Conservation (phyloP, 2,888 invertebrate genomes). For the Rhamnusium bicolor region DNA sequence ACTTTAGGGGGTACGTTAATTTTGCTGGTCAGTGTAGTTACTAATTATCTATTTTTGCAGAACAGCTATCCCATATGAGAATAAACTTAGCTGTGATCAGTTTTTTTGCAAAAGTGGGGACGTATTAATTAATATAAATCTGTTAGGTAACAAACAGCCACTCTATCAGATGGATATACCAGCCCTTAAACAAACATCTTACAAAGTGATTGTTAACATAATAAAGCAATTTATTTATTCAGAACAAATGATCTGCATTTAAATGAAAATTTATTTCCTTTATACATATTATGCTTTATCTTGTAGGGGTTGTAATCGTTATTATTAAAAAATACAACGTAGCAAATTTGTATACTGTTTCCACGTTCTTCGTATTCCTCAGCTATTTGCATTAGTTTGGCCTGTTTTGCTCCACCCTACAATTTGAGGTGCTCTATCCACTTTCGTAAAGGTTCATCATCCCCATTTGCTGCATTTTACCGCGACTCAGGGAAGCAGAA, state of each 20-base stretch:
- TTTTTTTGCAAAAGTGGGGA: no score
- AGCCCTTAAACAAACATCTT: no score
- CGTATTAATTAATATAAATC: no score
- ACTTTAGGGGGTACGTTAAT: no score
- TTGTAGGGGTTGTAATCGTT: background rate
- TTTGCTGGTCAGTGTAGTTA: no score
- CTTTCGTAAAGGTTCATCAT: constrained; percentile 33
- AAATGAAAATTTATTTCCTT: constrained; percentile 9
- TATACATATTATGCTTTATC: background rate
- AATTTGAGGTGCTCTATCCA: constrained; percentile 13
- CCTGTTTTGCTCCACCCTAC: background rate
- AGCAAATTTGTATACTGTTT: constrained; percentile 24
- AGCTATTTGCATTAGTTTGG: background rate
- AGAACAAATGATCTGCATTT: background rate
- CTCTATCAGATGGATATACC: no score
- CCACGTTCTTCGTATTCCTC: background rate
- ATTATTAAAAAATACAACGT: constrained; percentile 16
- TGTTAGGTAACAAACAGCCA: no score
- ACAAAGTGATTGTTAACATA: background rate
- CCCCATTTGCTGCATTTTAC: constrained; percentile 24
- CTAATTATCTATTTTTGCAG: no score
- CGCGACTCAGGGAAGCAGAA: background rate
- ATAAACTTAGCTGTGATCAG: no score
- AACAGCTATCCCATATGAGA: no score
- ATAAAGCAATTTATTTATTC: background rate